Evolutionary conservation across 2,888 invertebrate species (phyloP).

Genomic region (Caenorhabditis imperialis): DNA sequence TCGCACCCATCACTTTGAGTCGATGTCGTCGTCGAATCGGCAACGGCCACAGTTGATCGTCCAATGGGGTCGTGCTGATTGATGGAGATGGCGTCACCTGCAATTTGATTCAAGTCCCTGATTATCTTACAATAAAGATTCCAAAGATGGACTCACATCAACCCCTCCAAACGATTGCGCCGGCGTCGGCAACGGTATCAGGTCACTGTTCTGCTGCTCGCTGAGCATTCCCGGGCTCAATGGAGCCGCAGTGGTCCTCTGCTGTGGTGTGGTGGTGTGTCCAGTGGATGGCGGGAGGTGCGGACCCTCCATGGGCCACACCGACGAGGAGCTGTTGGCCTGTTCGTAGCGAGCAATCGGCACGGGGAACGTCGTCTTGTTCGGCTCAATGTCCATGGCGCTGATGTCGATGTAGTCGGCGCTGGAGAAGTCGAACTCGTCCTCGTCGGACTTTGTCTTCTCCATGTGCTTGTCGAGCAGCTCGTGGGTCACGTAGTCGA

Average conservation of each 20-base stretch:
- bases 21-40: slow-evolving; percentile 39
- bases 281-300: slow-evolving; percentile 11
- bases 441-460: slow-evolving; percentile 30
- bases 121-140: neutral
- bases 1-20: slow-evolving; percentile 45
- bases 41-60: slow-evolving; percentile 51
- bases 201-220: slow-evolving; percentile 35
- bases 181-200: slow-evolving; percentile 42
- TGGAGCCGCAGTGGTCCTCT: slow-evolving; percentile 41
- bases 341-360: slow-evolving; percentile 34
- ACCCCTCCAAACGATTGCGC: slow-evolving; percentile 28
- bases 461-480: slow-evolving; percentile 49
- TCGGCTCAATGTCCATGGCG: slow-evolving; percentile 48
- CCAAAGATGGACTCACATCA: slow-evolving; percentile 25
- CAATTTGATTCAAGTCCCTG: neutral
- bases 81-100: slow-evolving; percentile 48
- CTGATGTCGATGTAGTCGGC: slow-evolving; percentile 56
- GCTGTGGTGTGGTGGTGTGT: slow-evolving; percentile 25
- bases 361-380: slow-evolving; percentile 24
- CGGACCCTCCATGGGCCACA: slow-evolving; percentile 36
- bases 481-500: slow-evolving; percentile 50
- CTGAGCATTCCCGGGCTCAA: slow-evolving; percentile 41
- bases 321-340: slow-evolving; percentile 20
- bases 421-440: slow-evolving; percentile 46
- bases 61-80: slow-evolving; percentile 39